These are phyloP conservation scores for Amphipyra berbera DNA, from an alignment of 2,888 invertebrate genomes.

Conservation along the genomic window DNA sequence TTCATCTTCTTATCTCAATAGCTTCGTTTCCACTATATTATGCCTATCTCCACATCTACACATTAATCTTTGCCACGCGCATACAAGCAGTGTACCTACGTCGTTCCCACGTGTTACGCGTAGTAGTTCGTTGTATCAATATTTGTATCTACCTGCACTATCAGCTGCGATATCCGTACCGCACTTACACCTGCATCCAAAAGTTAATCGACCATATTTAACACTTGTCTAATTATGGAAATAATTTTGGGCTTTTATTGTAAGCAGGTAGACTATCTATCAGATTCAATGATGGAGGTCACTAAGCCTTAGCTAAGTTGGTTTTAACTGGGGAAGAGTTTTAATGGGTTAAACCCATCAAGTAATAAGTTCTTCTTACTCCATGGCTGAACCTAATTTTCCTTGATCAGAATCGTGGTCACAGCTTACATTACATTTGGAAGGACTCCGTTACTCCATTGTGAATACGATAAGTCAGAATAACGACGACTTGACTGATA, in stretches of 20 bases:
- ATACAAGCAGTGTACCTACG: conserved; percentile 9
- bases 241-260: conserved; percentile 1
- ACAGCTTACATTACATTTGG: too few relatives aligned
- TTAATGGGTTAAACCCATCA: too few relatives aligned
- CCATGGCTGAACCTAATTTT: too few relatives aligned
- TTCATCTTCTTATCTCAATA: too few relatives aligned
- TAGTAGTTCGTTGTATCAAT: conserved; percentile 52
- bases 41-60: conserved; percentile 28
- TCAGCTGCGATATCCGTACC: conserved; percentile 63
- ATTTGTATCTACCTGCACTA: conserved; percentile 68
- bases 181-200: conserved; percentile 29
- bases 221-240: conserved; percentile 22
- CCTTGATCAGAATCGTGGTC: too few relatives aligned
- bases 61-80: conserved; percentile 40
- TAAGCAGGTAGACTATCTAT: background rate
- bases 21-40: background rate
- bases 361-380: too few relatives aligned
- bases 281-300: too few relatives aligned
- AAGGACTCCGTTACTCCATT: too few relatives aligned
- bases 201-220: conserved; percentile 34
- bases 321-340: too few relatives aligned
- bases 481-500: too few relatives aligned
- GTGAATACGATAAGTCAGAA: too few relatives aligned
- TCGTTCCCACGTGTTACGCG: conserved; percentile 64
- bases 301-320: too few relatives aligned